These are phyloP conservation scores for Meloidogyne hapla DNA, from an alignment of 1,140 invertebrate species.

Conservation along the genomic window DNA sequence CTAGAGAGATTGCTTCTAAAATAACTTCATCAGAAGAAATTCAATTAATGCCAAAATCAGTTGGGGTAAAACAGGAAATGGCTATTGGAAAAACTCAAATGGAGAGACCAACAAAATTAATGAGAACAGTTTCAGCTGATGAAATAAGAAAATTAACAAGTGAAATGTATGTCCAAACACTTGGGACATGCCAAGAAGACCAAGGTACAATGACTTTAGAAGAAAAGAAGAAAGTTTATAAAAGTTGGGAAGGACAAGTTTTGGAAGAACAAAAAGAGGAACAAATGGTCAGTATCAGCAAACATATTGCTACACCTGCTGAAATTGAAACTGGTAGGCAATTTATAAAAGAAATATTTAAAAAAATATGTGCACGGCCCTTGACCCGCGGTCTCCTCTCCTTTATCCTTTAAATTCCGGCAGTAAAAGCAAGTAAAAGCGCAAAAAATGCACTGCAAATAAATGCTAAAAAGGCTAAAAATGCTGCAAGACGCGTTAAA, in stretches of 20 bases:
- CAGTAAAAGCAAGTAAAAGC: not conserved
- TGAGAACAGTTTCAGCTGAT: constrained; percentile 2
- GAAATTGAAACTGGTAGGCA: not conserved
- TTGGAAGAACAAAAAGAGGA: constrained; percentile 2
- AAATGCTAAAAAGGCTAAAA: not conserved
- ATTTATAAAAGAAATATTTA: not conserved
- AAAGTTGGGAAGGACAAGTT: constrained; percentile 10
- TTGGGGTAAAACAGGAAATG: not conserved
- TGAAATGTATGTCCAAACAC: not conserved
- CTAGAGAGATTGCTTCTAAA: not conserved
- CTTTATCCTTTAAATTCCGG: not conserved
- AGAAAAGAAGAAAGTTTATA: constrained; percentile 3
- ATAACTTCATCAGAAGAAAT: not conserved
- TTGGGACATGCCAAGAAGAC: not conserved
- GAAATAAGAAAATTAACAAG: constrained; percentile 1
- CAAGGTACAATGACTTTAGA: constrained; percentile 11
- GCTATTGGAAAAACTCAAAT: not conserved
- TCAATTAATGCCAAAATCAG: not conserved
- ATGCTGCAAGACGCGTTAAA: not conserved
- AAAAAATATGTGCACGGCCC: not conserved
- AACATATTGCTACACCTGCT: not conserved
- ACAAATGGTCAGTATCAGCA: not conserved
- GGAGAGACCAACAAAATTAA: not conserved
- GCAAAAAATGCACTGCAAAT: too few relatives aligned
- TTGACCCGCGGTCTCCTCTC: not conserved